Evolutionary conservation across 2,888 invertebrate species (phyloP).

Genomic region (Hybos culiciformis): DNA sequence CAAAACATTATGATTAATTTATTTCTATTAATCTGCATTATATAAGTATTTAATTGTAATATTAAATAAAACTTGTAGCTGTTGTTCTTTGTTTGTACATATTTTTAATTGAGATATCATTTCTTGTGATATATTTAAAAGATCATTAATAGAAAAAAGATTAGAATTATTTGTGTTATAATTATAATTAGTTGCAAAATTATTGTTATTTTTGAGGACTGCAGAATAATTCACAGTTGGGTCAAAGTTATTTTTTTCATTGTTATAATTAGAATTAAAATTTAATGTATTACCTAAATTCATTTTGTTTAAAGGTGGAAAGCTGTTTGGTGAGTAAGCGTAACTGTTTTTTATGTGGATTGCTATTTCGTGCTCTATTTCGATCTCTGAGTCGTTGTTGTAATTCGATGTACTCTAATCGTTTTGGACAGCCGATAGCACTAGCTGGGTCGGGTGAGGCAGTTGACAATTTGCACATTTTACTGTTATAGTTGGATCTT

Average conservation of each 20-base stretch:
- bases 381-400: neutral
- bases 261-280: neutral
- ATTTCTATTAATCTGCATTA: neutral
- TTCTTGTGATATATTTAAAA: neutral
- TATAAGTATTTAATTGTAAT: neutral
- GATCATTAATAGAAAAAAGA: neutral
- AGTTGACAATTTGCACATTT: neutral
- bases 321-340: neutral
- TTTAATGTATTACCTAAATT: neutral
- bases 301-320: too few relatives aligned
- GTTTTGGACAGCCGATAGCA: neutral
- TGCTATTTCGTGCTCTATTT: neutral
- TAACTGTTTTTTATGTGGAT: neutral
- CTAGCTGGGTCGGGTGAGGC: neutral
- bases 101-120: neutral
- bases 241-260: neutral
- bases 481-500: neutral
- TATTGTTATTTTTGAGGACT: neutral
- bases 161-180: neutral
- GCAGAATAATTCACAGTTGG: neutral
- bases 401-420: neutral
- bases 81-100: neutral
- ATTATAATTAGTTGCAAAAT: neutral
- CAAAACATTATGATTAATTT: neutral
- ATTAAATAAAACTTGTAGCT: neutral